Conservation (phyloP, 2,888 invertebrate genomes). For the Zygaena filipendulae region DNA sequence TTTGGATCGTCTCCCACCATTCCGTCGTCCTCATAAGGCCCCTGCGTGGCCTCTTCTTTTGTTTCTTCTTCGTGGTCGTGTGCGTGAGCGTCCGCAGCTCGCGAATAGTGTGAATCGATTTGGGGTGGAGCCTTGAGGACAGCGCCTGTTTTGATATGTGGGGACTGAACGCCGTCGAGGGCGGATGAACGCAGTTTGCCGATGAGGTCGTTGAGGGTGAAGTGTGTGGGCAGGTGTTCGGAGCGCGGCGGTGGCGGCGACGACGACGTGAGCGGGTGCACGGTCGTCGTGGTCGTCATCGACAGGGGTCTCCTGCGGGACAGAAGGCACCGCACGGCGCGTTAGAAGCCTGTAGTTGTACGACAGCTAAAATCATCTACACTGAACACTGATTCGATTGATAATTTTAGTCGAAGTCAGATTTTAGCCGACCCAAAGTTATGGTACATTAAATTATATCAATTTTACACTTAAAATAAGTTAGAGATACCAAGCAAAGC, state of each 20-base stretch:
- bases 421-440: conserved; percentile 2
- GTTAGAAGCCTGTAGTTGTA: no score
- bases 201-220: conserved; percentile 66
- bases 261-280: conserved; percentile 65
- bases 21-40: conserved; percentile 71
- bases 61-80: conserved; percentile 44
- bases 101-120: conserved; percentile 70
- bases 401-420: conserved; percentile 8
- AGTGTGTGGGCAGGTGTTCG: conserved; percentile 63
- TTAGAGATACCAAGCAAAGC: conserved; percentile 70
- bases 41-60: conserved; percentile 66
- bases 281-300: conserved; percentile 68
- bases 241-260: conserved; percentile 65
- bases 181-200: conserved; percentile 64
- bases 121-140: conserved; percentile 65
- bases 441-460: no score
- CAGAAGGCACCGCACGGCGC: conserved; percentile 42
- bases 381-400: conserved; percentile 4
- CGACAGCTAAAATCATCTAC: no score
- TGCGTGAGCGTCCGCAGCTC: conserved; percentile 55
- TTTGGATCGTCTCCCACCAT: conserved; percentile 69
- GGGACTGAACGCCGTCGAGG: conserved; percentile 58
- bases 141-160: conserved; percentile 55
- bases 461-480: no score
- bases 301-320: conserved; percentile 62